phyloP scores from a whole-genome alignment of 2,888 invertebrate genomes.

The Odontomyia ornata region DNA sequence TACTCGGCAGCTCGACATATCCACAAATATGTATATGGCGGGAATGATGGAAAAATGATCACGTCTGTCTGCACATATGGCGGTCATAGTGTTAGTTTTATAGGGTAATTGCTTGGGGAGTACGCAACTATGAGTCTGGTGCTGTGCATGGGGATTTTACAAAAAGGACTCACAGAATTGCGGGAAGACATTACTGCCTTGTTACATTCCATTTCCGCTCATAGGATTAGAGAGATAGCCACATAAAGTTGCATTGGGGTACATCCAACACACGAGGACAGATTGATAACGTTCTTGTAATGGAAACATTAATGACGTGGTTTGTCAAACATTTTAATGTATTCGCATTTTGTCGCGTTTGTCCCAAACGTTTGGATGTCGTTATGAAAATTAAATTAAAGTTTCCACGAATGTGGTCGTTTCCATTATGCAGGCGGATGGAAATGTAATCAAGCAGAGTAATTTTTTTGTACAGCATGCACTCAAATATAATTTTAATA shows the following conservation, averaged over 20 bases:
- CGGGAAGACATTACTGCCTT: constrained; percentile 17
- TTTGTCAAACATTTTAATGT: constrained; percentile 16
- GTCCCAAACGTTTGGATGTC: background rate
- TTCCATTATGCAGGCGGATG: background rate
- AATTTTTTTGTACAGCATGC: background rate
- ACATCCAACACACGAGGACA: background rate
- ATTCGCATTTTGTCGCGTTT: background rate
- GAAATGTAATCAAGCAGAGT: constrained; percentile 13
- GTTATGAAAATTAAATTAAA: constrained; percentile 27
- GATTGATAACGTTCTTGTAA: background rate
- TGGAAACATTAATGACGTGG: constrained; percentile 15
- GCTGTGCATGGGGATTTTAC: background rate
- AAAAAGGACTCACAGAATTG: background rate
- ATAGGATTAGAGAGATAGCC: constrained; percentile 9
- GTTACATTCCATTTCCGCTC: constrained; percentile 8
- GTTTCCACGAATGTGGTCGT: background rate
- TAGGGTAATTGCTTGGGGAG: constrained; percentile 15
- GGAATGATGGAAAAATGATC: background rate
- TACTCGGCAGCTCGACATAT: background rate
- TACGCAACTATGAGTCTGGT: background rate
- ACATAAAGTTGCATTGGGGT: background rate
- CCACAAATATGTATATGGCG: background rate
- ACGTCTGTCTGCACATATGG: background rate
- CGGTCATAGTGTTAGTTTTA: background rate
- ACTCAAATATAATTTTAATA: background rate